phyloP scores from a whole-genome alignment of 2,888 invertebrate genomes.

The Arrhopalites spinosus region DNA sequence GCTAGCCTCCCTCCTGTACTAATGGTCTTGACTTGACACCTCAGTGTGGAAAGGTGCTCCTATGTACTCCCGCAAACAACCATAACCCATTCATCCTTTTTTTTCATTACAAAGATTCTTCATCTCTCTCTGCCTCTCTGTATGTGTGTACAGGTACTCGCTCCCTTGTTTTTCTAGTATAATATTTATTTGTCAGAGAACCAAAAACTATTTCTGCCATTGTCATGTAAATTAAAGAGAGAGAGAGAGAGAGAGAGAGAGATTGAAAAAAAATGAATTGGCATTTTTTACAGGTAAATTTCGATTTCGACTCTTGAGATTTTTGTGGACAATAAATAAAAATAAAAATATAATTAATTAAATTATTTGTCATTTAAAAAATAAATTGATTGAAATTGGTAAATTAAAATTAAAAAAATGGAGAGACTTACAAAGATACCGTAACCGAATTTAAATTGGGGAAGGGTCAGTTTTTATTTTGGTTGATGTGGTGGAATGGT shows the following conservation, averaged over 20 bases:
- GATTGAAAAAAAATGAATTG: too few species aligned
- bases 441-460: conserved; percentile 21
- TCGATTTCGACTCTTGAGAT: too few species aligned
- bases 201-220: background rate
- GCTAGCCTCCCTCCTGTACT: conserved; percentile 16
- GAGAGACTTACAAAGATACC: conserved; percentile 2
- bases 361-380: background rate
- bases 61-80: background rate
- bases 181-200: background rate
- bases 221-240: too few species aligned
- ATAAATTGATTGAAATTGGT: background rate
- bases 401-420: background rate
- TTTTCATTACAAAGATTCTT: background rate
- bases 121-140: background rate
- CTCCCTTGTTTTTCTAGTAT: background rate
- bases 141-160: background rate
- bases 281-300: too few species aligned
- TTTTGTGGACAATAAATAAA: background rate
- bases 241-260: too few species aligned
- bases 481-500: background rate
- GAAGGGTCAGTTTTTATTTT: conserved; percentile 30
- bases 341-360: background rate
- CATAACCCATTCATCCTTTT: conserved; percentile 10
- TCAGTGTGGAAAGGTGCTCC: conserved; percentile 49
- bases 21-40: conserved; percentile 55